A percentile compares a stretch with the other conserved stretches of the same genome.
Evolutionary conservation across 1,140 invertebrate genomes (phyloP).

Genomic region (Macrocentrus cingulum): DNA sequence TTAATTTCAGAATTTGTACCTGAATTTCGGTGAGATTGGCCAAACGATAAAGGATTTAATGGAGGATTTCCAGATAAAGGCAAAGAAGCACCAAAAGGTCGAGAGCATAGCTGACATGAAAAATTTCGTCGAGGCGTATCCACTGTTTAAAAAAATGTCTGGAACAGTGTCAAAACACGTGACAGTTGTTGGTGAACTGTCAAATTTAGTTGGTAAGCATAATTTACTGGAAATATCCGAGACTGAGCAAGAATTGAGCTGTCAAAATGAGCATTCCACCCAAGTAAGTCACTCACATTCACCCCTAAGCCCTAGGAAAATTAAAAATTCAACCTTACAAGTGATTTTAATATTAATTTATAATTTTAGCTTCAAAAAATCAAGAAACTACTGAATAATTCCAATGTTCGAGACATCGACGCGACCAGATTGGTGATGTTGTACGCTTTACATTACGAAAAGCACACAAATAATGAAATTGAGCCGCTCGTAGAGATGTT

Average conservation of each 20-base stretch:
- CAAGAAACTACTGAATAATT: conserved; percentile 69
- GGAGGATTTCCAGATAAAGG: conserved; percentile 96
- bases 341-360: too few relatives aligned
- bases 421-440: conserved; percentile 86
- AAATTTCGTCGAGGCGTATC: conserved; percentile 97
- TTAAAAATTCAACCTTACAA: too few relatives aligned
- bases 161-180: conserved; percentile 98
- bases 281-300: conserved; percentile 64
- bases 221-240: conserved; percentile 91
- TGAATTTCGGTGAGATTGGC: conserved; percentile 98
- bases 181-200: conserved; percentile 92
- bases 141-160: conserved; percentile 98
- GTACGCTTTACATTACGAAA: conserved; percentile 91
- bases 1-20: conserved; percentile 80
- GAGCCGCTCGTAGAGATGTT: conserved; percentile 72
- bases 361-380: conserved; percentile 63
- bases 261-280: conserved; percentile 87
- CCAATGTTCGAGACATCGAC: conserved; percentile 77
- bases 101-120: conserved; percentile 99
- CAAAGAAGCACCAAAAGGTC: conserved; percentile 94
- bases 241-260: conserved; percentile 93
- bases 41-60: conserved; percentile 95
- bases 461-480: conserved; percentile 85
- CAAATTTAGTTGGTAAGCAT: conserved; percentile 76
- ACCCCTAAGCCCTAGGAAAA: background rate